Evolutionary conservation across 2,113 vertebrate genomes (phyloP).

Genomic region (Melanostigma gelatinosum): DNA sequence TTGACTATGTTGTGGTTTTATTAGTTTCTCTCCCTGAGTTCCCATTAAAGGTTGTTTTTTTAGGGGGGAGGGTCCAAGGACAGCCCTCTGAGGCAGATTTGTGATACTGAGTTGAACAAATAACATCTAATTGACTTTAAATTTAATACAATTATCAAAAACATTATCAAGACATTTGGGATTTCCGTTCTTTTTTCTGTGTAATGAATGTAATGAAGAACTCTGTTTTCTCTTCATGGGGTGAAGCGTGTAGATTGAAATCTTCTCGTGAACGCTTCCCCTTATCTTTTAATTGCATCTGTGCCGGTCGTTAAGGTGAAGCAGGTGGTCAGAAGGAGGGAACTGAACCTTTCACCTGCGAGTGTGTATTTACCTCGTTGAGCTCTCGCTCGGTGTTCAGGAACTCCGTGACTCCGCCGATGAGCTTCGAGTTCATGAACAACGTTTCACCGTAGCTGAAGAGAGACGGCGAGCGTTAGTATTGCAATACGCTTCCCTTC

Average conservation of each 20-base stretch:
- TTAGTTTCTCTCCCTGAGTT: too few relatives aligned
- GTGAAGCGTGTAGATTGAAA: not conserved
- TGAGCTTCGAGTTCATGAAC: constrained; percentile 98
- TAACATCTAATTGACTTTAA: not conserved
- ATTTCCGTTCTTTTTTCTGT: not conserved
- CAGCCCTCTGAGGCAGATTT: not conserved
- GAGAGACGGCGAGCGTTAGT: not conserved
- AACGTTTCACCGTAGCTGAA: constrained; percentile 95
- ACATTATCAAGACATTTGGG: not conserved
- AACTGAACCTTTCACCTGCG: not conserved
- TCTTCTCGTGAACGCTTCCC: not conserved
- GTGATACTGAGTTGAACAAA: not conserved
- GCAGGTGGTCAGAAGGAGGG: not conserved
- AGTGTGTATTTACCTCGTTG: constrained; percentile 85
- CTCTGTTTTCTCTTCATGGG: not conserved
- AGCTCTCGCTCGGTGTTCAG: constrained; percentile 94
- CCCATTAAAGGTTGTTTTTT: too few relatives aligned
- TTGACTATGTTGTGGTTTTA: too few relatives aligned
- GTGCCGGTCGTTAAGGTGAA: not conserved
- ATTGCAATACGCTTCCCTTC: too few relatives aligned
- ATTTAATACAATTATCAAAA: not conserved
- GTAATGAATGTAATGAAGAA: not conserved
- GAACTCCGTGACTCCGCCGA: constrained; percentile 97
- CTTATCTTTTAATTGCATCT: not conserved
- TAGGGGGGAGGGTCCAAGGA: too few relatives aligned